Conservation (phyloP, 1,140 invertebrate species). For the Drosophila sturtevanti region DNA sequence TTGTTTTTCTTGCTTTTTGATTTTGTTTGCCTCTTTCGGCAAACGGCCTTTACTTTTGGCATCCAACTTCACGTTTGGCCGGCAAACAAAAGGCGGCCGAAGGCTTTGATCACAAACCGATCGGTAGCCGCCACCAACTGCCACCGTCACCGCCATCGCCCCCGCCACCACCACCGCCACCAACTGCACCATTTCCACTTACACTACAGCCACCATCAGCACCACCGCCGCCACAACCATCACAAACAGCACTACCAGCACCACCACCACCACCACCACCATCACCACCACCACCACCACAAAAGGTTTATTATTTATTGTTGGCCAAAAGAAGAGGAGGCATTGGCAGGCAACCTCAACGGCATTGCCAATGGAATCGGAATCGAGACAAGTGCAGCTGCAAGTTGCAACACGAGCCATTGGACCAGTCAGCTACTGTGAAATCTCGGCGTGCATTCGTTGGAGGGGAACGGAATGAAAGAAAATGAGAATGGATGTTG, state of each 20-base stretch:
- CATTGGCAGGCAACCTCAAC: neutral
- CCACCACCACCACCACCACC: slow-evolving; percentile 47
- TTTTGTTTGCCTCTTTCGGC: slow-evolving; percentile 1
- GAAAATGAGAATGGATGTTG: slow-evolving; percentile 4
- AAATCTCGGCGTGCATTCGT: slow-evolving; percentile 66
- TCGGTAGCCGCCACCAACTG: slow-evolving; percentile 68
- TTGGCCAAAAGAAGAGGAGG: slow-evolving; percentile 46
- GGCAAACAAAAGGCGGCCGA: slow-evolving; percentile 67
- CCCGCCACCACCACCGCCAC: slow-evolving; percentile 27
- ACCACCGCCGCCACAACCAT: slow-evolving; percentile 41
- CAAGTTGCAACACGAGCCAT: slow-evolving; percentile 54
- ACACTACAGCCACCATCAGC: slow-evolving; percentile 23
- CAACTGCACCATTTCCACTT: slow-evolving; percentile 68
- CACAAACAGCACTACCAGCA: slow-evolving; percentile 72
- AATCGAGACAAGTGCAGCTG: slow-evolving; percentile 63
- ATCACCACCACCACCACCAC: slow-evolving; percentile 73
- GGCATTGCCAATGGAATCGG: slow-evolving; percentile 35
- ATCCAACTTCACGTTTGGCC: slow-evolving; percentile 12
- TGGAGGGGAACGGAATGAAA: slow-evolving; percentile 19
- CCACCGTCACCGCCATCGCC: slow-evolving; percentile 63
- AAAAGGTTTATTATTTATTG: slow-evolving; percentile 81
- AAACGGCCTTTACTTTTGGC: slow-evolving; percentile 11
- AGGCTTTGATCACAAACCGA: slow-evolving; percentile 70
- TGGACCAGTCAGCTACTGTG: slow-evolving; percentile 48
- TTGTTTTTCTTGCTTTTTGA: too few relatives aligned